These are phyloP conservation scores for Scaptomyza caliginosa DNA, from an alignment of 2,888 invertebrate species.

Conservation along the genomic window DNA sequence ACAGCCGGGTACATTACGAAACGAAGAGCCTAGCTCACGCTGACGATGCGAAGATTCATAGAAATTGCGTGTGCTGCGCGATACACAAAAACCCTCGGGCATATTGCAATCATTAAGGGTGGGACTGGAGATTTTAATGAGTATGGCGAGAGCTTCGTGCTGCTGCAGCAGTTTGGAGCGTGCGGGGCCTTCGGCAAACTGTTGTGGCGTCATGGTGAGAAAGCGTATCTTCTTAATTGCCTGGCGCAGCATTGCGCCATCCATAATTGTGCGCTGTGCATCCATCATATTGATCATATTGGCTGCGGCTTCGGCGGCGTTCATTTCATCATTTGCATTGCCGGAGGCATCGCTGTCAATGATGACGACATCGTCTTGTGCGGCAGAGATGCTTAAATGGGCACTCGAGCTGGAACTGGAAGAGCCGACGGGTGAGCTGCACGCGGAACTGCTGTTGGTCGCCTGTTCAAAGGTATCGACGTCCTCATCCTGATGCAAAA, in stretches of 20 bases:
- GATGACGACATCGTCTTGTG: constrained; percentile 76
- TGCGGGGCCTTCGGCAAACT: constrained; percentile 93
- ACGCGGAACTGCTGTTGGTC: constrained; percentile 4
- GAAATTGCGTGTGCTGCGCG: constrained; percentile 80
- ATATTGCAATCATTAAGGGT: constrained; percentile 88
- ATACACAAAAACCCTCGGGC: constrained; percentile 90
- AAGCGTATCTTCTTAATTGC: constrained; percentile 91
- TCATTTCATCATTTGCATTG: constrained; percentile 52
- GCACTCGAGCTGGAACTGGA: constrained; percentile 23
- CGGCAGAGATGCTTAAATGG: neutral
- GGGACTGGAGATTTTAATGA: constrained; percentile 92
- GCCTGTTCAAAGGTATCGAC: constrained; percentile 44
- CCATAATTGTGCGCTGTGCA: constrained; percentile 77
- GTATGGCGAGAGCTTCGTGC: constrained; percentile 91
- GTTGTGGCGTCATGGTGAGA: constrained; percentile 90
- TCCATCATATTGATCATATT: constrained; percentile 77
- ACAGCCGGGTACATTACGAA: constrained; percentile 54
- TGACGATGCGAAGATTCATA: constrained; percentile 78
- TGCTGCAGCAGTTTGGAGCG: constrained; percentile 89
- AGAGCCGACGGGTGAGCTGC: constrained; percentile 18
- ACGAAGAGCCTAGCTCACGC: constrained; percentile 77
- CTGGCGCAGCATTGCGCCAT: constrained; percentile 85
- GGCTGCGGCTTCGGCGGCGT: constrained; percentile 53
- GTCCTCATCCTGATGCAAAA: constrained; percentile 71
- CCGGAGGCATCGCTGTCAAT: constrained; percentile 78